Conservation (phyloP, 2,888 invertebrate genomes). For the Ophioninae sp. region DNA sequence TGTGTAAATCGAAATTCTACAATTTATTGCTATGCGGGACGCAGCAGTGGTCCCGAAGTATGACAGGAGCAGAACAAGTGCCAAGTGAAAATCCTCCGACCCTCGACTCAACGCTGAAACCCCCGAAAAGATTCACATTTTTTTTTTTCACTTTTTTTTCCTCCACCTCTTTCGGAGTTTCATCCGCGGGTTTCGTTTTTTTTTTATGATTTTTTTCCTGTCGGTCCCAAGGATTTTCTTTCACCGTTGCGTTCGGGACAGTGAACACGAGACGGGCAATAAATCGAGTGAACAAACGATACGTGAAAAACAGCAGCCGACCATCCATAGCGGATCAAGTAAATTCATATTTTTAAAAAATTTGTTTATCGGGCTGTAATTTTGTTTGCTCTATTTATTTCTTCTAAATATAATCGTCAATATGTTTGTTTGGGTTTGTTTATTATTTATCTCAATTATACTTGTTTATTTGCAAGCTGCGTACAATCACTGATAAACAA, state of each 20-base stretch:
- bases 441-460: background rate
- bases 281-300: too few relatives aligned
- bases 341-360: too few relatives aligned
- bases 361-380: background rate
- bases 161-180: background rate
- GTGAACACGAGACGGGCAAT: too few relatives aligned
- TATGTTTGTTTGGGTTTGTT: background rate
- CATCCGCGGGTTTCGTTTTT: conserved; percentile 34
- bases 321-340: too few relatives aligned
- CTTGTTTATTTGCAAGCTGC: too few relatives aligned
- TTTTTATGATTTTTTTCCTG: conserved; percentile 8
- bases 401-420: too few relatives aligned
- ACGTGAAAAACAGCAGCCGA: too few relatives aligned
- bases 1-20: conserved; percentile 48
- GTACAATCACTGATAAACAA: too few relatives aligned
- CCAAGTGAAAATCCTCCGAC: conserved; percentile 44
- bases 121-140: conserved; percentile 40
- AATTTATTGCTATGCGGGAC: conserved; percentile 9
- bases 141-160: conserved; percentile 41
- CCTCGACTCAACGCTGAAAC: conserved; percentile 41
- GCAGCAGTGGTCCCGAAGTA: conserved; percentile 53
- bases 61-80: conserved; percentile 56
- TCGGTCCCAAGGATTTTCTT: background rate
- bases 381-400: background rate
- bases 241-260: background rate